Percentiles rank a stretch among this genome's conserved stretches.
Conservation (phyloP, 2,797 vertebrate genomes). For the Poecile montanus region DNA sequence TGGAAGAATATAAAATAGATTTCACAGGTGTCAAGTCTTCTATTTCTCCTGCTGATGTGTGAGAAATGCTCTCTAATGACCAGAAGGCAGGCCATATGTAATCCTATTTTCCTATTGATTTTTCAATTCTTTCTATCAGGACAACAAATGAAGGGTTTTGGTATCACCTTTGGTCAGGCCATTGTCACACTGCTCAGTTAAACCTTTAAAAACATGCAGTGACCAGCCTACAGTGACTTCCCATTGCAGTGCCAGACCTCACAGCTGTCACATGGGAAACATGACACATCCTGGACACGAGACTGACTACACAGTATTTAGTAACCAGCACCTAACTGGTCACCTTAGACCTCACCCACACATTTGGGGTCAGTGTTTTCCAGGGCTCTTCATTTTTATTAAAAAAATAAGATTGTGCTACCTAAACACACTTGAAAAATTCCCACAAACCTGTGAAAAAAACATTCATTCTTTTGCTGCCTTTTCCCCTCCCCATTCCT, state of each 20-base stretch:
- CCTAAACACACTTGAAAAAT: not conserved
- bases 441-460: not conserved
- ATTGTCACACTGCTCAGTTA: not conserved
- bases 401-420: not conserved
- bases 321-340: not conserved
- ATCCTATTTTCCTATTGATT: not conserved
- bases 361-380: not conserved
- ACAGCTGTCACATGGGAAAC: not conserved
- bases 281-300: not conserved
- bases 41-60: not conserved
- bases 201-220: not conserved
- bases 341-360: not conserved
- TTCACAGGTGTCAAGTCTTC: not conserved
- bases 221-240: not conserved
- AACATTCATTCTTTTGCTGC: not conserved
- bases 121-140: not conserved
- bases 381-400: not conserved
- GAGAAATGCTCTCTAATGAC: not conserved
- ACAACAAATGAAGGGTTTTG: not conserved
- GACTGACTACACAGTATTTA: not conserved
- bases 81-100: not conserved
- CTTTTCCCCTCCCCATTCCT: accelerated
- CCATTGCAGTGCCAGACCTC: not conserved
- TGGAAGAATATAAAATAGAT: not conserved
- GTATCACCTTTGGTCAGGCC: not conserved